These are phyloP conservation scores for Agrochola lota DNA, from an alignment of 2,888 invertebrate genomes.

Conservation along the genomic window DNA sequence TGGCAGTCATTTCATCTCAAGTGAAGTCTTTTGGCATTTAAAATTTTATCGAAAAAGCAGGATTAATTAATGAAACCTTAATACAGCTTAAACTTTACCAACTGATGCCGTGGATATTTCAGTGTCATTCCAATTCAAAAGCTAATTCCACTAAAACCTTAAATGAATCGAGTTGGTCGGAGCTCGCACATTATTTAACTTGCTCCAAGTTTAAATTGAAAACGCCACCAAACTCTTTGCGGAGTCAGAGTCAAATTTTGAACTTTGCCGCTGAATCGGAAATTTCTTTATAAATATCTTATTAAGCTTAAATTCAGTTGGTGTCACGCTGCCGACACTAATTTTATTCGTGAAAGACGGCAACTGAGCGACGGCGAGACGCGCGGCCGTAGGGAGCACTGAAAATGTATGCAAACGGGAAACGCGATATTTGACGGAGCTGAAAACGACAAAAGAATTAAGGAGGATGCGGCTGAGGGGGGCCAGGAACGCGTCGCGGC, in stretches of 20 bases:
- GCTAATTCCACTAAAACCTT: slow-evolving; percentile 90
- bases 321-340: slow-evolving; percentile 90
- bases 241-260: slow-evolving; percentile 89
- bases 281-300: slow-evolving; percentile 91
- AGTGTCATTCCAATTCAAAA: slow-evolving; percentile 88
- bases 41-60: slow-evolving; percentile 67
- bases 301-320: slow-evolving; percentile 90
- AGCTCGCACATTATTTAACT: slow-evolving; percentile 90
- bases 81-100: slow-evolving; percentile 75
- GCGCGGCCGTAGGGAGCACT: slow-evolving; percentile 73
- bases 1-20: slow-evolving; percentile 20
- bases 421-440: slow-evolving; percentile 88
- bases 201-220: slow-evolving; percentile 90
- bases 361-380: slow-evolving; percentile 76
- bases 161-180: slow-evolving; percentile 89
- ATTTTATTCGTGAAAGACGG: slow-evolving; percentile 90
- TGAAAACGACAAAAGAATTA: slow-evolving; percentile 90
- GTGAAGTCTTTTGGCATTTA: slow-evolving; percentile 37
- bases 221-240: slow-evolving; percentile 89
- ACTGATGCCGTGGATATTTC: slow-evolving; percentile 82
- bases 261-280: slow-evolving; percentile 90
- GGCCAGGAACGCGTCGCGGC: slow-evolving; percentile 64
- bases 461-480: slow-evolving; percentile 70
- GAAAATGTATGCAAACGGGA: slow-evolving; percentile 90
- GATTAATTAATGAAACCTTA: slow-evolving; percentile 79